phyloP scores from a whole-genome alignment of 2,888 invertebrate genomes.

The Zele albiditarsus region DNA sequence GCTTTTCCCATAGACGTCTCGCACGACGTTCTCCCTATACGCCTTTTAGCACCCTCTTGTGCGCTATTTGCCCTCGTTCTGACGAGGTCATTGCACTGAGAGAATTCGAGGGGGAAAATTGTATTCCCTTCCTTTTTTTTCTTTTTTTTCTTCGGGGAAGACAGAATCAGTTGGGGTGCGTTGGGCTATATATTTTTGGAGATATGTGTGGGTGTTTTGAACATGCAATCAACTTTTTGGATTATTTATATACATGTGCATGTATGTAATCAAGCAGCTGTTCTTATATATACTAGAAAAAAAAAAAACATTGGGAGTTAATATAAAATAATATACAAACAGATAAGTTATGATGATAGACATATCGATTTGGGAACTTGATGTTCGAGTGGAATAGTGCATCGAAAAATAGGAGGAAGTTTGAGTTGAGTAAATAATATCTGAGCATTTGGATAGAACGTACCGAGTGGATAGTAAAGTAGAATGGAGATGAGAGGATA shows the following conservation, averaged over 20 bases:
- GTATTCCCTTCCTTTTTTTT: slow-evolving; percentile 32
- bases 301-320: no score
- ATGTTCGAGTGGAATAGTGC: no score
- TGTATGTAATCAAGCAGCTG: no score
- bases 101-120: slow-evolving; percentile 29
- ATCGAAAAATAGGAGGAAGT: no score
- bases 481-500: no score
- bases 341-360: no score
- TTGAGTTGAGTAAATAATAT: no score
- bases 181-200: slow-evolving; percentile 11
- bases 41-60: slow-evolving; percentile 25
- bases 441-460: no score
- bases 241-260: slow-evolving; percentile 47
- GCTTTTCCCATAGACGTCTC: slow-evolving; percentile 15
- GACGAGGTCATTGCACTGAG: slow-evolving; percentile 50
- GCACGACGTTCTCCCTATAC: slow-evolving; percentile 30
- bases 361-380: no score
- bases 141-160: slow-evolving; percentile 21
- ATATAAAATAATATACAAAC: no score
- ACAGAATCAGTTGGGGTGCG: slow-evolving; percentile 20
- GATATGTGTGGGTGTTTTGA: slow-evolving; percentile 17
- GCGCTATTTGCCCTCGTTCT: slow-evolving; percentile 39
- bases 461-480: no score
- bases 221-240: slow-evolving; percentile 30
- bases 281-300: no score